Percentiles rank a stretch among this genome's conserved stretches.
Conservation (phyloP, 2,888 invertebrate species). For the Altica lythri region DNA sequence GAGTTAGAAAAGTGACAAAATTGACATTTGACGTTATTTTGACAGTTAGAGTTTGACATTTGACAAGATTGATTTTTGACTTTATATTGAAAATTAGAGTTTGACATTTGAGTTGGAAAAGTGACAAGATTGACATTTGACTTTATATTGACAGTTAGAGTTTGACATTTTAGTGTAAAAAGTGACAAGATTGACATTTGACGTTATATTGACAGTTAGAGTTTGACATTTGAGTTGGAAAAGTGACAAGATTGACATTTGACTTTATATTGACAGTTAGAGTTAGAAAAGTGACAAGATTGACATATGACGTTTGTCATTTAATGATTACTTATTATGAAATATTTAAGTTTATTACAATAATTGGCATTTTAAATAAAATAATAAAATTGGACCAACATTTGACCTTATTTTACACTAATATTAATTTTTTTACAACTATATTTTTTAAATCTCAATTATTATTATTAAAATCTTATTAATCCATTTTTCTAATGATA, state of each 20-base stretch:
- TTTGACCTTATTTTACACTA: constrained; percentile 19
- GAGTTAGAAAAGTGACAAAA: not conserved
- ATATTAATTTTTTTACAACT: not conserved
- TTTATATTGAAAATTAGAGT: too few relatives aligned
- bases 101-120: not conserved
- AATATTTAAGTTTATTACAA: constrained; percentile 14
- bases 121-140: not conserved
- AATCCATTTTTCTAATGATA: too few relatives aligned
- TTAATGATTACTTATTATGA: constrained; percentile 11
- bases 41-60: too few relatives aligned
- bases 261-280: not conserved
- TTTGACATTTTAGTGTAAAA: too few relatives aligned
- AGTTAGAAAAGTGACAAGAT: too few relatives aligned
- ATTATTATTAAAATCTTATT: too few relatives aligned
- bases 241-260: not conserved
- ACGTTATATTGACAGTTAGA: not conserved
- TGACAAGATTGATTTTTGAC: not conserved
- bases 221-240: not conserved
- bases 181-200: not conserved
- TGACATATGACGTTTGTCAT: not conserved
- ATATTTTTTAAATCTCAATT: not conserved
- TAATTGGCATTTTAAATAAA: constrained; percentile 34
- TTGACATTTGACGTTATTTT: not conserved
- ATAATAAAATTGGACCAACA: constrained; percentile 12
- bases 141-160: not conserved